Percentiles rank a stretch among this genome's conserved stretches.
Evolutionary conservation across 2,888 invertebrate species (phyloP).

Genomic region (Eristalinus sepulchralis): DNA sequence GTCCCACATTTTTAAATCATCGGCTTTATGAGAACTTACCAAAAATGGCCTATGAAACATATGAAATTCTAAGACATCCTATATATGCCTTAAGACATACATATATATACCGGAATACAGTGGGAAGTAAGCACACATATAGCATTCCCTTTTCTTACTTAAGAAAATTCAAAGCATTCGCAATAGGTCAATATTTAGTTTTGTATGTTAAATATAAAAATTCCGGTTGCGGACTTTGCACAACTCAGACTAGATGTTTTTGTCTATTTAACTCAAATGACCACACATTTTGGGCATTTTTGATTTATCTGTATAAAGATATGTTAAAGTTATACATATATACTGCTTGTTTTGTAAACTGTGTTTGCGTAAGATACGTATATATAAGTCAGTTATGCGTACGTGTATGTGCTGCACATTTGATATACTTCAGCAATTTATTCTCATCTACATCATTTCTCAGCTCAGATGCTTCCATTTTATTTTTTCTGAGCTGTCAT

Average conservation of each 20-base stretch:
- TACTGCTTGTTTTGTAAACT: background rate
- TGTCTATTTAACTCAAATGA: background rate
- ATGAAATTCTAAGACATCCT: too few species aligned
- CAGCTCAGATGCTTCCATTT: background rate
- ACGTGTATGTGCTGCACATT: background rate
- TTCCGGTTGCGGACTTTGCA: background rate
- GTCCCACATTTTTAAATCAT: too few species aligned
- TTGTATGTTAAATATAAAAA: background rate
- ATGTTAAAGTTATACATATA: background rate
- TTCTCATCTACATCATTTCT: background rate
- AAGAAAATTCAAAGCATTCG: background rate
- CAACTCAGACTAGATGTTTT: background rate
- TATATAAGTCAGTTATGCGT: background rate
- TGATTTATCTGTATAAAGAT: background rate
- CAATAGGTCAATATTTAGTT: too few species aligned
- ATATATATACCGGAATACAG: too few species aligned
- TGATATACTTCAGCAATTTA: background rate
- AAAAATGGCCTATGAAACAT: too few species aligned
- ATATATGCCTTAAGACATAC: too few species aligned
- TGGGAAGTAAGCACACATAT: background rate
- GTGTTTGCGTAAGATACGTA: background rate
- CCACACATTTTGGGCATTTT: background rate
- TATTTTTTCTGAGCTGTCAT: background rate
- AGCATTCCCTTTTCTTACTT: background rate
- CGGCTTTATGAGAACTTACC: too few species aligned